Percentiles rank a stretch among this genome's conserved stretches.
Evolutionary conservation across 2,113 vertebrate species (phyloP).

Genomic region (Chamaetylas fuelleborni): DNA sequence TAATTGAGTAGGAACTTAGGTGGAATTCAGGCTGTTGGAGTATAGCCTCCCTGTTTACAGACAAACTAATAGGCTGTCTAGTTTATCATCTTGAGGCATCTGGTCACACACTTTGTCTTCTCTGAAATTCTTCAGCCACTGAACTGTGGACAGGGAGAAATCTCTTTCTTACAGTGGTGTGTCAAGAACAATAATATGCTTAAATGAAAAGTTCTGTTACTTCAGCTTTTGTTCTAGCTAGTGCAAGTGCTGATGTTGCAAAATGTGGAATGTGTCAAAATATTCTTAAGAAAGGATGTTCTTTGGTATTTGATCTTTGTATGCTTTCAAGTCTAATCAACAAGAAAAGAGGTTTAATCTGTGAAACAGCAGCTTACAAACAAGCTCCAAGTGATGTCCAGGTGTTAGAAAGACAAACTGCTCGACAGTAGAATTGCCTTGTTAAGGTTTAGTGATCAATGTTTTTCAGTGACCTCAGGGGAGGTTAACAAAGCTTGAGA

Average conservation of each 20-base stretch:
- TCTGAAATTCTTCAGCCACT: background rate
- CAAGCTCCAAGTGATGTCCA: background rate
- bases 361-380: background rate
- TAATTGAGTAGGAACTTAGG: slow-evolving; percentile 19
- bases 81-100: background rate
- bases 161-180: background rate
- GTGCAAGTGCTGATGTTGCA: background rate
- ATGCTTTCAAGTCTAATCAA: background rate
- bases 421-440: background rate
- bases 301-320: background rate
- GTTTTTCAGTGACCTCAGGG: background rate
- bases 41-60: background rate
- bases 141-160: background rate
- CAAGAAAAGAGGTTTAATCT: background rate
- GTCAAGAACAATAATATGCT: background rate
- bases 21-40: slow-evolving; percentile 5
- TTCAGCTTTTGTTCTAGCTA: background rate
- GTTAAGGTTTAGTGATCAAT: background rate
- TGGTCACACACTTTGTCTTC: background rate
- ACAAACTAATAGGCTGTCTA: background rate
- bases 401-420: background rate
- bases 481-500: background rate
- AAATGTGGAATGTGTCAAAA: background rate
- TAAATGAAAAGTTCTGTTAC: background rate
- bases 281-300: background rate